Percentiles rank a stretch among this genome's conserved stretches.
Conservation (phyloP, 2,113 vertebrate species). For the Cebus imitator region DNA sequence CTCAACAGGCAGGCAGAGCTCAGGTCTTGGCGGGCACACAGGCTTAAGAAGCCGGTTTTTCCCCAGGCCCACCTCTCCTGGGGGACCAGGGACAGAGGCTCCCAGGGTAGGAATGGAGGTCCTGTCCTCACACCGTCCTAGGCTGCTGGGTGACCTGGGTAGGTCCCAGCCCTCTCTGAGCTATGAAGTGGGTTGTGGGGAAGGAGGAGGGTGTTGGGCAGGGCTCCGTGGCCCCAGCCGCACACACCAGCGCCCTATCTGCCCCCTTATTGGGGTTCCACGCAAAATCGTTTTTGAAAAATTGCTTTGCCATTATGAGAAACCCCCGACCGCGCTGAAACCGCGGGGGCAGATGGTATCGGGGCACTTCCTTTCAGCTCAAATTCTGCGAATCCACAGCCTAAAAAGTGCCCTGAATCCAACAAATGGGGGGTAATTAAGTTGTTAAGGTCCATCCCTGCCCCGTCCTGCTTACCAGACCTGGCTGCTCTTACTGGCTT, state of each 20-base stretch:
- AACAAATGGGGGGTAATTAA: accelerated
- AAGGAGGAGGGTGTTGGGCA: not conserved
- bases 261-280: not conserved
- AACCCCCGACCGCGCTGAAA: not conserved
- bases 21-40: too few relatives aligned
- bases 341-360: not conserved
- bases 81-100: not conserved
- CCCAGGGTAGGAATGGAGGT: too few relatives aligned
- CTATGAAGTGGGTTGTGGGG: not conserved
- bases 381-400: not conserved
- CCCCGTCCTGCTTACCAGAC: accelerated
- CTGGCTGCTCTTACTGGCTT: not conserved
- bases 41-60: not conserved
- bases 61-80: not conserved
- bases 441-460: not conserved
- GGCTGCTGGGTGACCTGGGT: not conserved
- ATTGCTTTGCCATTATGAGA: not conserved
- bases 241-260: not conserved
- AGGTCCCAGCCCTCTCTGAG: not conserved
- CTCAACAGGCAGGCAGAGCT: too few relatives aligned
- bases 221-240: not conserved
- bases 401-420: not conserved
- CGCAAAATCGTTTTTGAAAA: not conserved
- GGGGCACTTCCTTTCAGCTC: not conserved
- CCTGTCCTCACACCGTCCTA: not conserved